These are phyloP conservation scores for Volucella inanis DNA, from an alignment of 2,888 invertebrate genomes.

Conservation along the genomic window DNA sequence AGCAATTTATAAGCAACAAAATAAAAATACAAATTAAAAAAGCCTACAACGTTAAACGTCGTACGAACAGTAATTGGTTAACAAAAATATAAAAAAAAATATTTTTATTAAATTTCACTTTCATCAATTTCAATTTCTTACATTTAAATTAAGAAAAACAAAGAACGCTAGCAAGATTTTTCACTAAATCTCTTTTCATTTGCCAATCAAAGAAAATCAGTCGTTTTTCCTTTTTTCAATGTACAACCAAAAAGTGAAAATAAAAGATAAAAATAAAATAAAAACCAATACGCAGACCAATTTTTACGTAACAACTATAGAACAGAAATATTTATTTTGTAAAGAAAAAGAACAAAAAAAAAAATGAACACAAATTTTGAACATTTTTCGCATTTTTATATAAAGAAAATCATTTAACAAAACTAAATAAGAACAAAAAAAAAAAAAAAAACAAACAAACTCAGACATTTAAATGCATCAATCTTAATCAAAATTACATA, in stretches of 20 bases:
- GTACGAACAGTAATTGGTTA: slow-evolving; percentile 66
- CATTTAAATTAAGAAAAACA: slow-evolving; percentile 23
- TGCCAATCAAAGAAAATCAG: not conserved
- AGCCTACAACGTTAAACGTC: slow-evolving; percentile 24
- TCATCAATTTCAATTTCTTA: slow-evolving; percentile 30
- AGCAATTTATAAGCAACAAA: slow-evolving; percentile 21
- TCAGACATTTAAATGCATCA: slow-evolving; percentile 33
- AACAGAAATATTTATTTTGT: slow-evolving; percentile 41
- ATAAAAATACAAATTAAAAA: not conserved
- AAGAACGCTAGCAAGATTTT: slow-evolving; percentile 1
- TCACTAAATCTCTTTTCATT: not conserved
- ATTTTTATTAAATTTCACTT: slow-evolving; percentile 18
- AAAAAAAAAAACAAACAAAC: slow-evolving; percentile 25
- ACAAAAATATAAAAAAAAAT: slow-evolving; percentile 34
- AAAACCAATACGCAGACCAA: slow-evolving; percentile 65
- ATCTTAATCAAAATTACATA: slow-evolving; percentile 61
- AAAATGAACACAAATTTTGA: slow-evolving; percentile 73
- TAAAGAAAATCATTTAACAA: slow-evolving; percentile 19
- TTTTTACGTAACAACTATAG: slow-evolving; percentile 71
- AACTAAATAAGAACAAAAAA: not conserved
- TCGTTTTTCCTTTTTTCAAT: slow-evolving; percentile 14
- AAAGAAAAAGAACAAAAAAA: slow-evolving; percentile 27
- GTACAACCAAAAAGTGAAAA: slow-evolving; percentile 2
- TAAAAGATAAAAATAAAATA: slow-evolving; percentile 56
- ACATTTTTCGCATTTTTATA: slow-evolving; percentile 71